phyloP scores from a whole-genome alignment of 2,797 vertebrate genomes.

The Danio aesculapii region DNA sequence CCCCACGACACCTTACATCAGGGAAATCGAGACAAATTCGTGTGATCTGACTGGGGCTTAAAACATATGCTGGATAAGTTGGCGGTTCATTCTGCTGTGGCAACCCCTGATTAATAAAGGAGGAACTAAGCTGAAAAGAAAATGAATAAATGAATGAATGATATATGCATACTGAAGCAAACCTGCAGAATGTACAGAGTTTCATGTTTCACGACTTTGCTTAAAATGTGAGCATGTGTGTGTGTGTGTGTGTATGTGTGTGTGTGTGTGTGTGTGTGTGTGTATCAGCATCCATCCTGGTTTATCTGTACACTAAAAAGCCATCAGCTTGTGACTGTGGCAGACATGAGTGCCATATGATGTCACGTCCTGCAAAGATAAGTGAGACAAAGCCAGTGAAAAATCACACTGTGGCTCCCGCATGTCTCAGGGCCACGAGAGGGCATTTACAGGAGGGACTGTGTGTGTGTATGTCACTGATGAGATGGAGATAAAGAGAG shows the following conservation, averaged over 20 bases:
- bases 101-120: no score
- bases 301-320: conserved; percentile 16
- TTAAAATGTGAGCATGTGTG: neutral
- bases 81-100: no score
- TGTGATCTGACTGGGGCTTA: no score
- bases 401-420: conserved; percentile 2
- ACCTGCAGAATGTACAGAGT: neutral
- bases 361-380: conserved; percentile 29
- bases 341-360: conserved; percentile 13
- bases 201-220: neutral
- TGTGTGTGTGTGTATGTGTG: neutral
- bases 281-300: conserved; percentile 20
- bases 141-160: no score
- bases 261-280: neutral
- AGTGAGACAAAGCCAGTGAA: neutral
- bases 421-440: neutral
- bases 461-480: conserved; percentile 37
- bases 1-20: no score
- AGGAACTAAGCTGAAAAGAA: no score
- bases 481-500: conserved; percentile 30
- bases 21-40: no score
- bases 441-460: neutral
- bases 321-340: neutral
- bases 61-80: no score
- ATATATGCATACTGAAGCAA: neutral